Percentiles rank a stretch among this genome's conserved stretches.
phyloP scores from a whole-genome alignment of 2,113 vertebrate genomes.

The Mormyrus lacerda region DNA sequence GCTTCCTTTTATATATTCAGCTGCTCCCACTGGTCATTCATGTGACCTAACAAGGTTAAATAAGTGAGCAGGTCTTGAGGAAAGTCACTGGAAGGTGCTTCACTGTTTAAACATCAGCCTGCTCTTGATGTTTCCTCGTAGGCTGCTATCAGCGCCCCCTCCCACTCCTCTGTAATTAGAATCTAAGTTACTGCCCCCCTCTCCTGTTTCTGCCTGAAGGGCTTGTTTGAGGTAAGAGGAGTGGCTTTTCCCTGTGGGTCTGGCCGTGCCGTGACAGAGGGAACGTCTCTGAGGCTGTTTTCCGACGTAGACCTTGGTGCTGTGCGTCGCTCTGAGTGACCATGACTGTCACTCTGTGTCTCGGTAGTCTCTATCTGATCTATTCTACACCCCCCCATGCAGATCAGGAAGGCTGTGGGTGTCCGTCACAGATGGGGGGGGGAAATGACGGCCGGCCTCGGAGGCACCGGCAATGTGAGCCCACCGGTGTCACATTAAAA shows the following conservation, averaged over 20 bases:
- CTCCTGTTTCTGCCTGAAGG: background rate
- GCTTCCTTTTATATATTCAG: background rate
- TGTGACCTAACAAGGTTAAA: background rate
- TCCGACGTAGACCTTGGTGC: background rate
- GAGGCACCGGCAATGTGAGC: background rate
- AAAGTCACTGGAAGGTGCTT: conserved; percentile 18
- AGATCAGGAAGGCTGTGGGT: background rate
- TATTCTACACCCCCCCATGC: background rate
- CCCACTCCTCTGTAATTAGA: conserved; percentile 57
- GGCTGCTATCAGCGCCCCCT: conserved; percentile 53
- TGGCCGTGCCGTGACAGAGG: background rate
- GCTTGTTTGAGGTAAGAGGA: background rate
- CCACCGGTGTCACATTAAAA: background rate
- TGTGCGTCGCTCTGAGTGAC: background rate
- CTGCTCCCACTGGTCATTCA: background rate
- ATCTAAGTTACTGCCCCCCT: background rate
- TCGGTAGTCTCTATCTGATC: background rate
- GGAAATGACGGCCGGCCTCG: background rate
- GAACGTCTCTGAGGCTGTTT: background rate
- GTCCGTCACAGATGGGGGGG: background rate
- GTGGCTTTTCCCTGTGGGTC: background rate
- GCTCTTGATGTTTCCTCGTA: conserved; percentile 40
- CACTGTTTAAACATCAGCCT: background rate
- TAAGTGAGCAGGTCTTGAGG: conserved; percentile 38
- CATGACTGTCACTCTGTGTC: background rate